Base-by-base conservation (phyloP, 2,113 vertebrate species). In the Notarius quadriscutis region DNA sequence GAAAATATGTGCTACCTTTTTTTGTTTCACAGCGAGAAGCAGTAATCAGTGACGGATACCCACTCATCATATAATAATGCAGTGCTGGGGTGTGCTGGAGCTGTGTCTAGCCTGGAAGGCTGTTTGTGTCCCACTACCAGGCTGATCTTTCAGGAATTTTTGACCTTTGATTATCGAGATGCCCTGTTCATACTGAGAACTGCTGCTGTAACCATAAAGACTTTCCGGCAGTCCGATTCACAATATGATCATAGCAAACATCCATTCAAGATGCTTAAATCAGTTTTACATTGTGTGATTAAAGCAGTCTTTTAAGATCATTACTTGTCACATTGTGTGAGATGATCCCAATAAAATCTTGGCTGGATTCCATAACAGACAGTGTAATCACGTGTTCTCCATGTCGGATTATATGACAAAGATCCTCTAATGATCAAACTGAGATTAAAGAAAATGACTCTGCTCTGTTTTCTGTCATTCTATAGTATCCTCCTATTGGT, bases 121-220 rank as follows among this genome's bases (percentile, higher is more conserved):
- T 86, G 72, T 58, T 86, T 90, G 57, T 89, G 87, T 90, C 85
- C 74, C 69, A 88, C 25, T 89, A 72, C 82, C 92, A 97, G 96
- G 91, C 90, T 98, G 93, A 97, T 97, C 94, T 97, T 97, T 92
- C 96, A 97, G 92, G 96, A 97, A 93, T 98, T 97, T 93, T 94
- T 97, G 87, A 96, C 96, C 0, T 97, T 97, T 88, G 96, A 97
- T 91, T 96, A 95, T 88, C 96, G 96, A 12, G 97, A 97, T 89
- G 96, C 96, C 0, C 93, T 97, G 89, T 97, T 96, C 91, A 93
- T 96, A 92, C 96, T 98, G 34, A 60, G 27, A 80, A 34, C 9
- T 80, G 27, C 17, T 62, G 57, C 57, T 48, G 30, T 48, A 41
- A 81, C 48, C 79, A 30, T 41, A 62, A 41, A 34, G 1, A 41